phyloP scores from a whole-genome alignment of 2,113 vertebrate genomes.

The Protobothrops flavoviridis region DNA sequence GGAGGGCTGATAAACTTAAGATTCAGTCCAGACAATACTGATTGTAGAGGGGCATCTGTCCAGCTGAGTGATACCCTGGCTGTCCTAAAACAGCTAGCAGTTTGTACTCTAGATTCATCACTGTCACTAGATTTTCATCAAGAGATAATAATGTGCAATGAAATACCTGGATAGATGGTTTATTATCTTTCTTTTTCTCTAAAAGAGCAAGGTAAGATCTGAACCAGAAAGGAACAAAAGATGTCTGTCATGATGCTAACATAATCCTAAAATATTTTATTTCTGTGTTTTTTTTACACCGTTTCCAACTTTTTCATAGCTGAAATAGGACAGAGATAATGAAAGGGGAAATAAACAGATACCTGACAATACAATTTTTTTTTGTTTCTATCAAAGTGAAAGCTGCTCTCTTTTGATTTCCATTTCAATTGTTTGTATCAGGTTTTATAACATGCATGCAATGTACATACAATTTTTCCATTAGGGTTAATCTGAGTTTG shows the following conservation, averaged over 20 bases:
- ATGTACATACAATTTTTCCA: conserved; percentile 12
- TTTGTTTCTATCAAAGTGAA: conserved; percentile 23
- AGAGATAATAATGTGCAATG: too few relatives aligned
- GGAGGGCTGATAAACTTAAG: neutral
- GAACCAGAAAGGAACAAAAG: neutral
- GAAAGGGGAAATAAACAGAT: neutral
- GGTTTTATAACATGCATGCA: neutral
- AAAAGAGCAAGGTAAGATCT: neutral
- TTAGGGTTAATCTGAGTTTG: conserved; percentile 19
- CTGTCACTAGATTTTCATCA: neutral
- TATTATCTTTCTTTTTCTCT: neutral
- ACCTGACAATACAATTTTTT: neutral
- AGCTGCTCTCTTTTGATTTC: neutral
- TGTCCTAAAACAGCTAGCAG: neutral
- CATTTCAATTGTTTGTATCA: neutral
- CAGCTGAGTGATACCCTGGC: neutral
- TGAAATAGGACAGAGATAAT: neutral
- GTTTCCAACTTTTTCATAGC: conserved; percentile 1
- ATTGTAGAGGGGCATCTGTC: neutral
- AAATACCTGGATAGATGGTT: neutral
- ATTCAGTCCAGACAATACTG: neutral
- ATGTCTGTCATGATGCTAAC: neutral
- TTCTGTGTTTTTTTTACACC: neutral
- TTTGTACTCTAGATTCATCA: neutral
- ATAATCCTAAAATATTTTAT: neutral